phyloP scores from a whole-genome alignment of 2,113 vertebrate species.

The Notarius lentiginosus region DNA sequence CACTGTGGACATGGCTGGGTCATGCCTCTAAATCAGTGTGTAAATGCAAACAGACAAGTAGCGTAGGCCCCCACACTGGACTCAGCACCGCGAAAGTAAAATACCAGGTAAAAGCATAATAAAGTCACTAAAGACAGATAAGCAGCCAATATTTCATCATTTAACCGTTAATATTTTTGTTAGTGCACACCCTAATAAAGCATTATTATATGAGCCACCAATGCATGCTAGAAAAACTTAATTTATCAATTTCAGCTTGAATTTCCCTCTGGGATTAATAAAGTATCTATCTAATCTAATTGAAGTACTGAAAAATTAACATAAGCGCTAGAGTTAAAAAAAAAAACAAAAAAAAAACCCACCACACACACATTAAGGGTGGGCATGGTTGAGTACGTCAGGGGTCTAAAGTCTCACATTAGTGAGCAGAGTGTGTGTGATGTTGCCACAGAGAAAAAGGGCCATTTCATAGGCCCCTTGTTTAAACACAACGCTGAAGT shows the following conservation, averaged over 20 bases:
- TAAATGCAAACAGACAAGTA: conserved; percentile 41
- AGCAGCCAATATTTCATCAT: not conserved
- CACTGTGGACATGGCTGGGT: conserved; percentile 45
- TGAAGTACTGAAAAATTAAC: not conserved
- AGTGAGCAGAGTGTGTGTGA: conserved; percentile 39
- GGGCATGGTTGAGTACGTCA: conserved; percentile 33
- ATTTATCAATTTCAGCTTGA: not conserved
- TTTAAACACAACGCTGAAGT: conserved; percentile 67
- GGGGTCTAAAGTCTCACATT: conserved; percentile 40
- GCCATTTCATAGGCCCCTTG: conserved; percentile 47
- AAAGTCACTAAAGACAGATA: not conserved
- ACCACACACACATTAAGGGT: not conserved
- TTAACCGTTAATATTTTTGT: not conserved
- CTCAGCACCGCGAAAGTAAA: conserved; percentile 20
- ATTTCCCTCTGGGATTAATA: too few relatives aligned
- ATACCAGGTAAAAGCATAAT: not conserved
- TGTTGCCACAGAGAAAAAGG: conserved; percentile 46
- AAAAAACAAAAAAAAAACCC: not conserved
- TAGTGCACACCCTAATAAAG: not conserved
- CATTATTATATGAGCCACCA: not conserved
- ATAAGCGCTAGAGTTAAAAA: not conserved
- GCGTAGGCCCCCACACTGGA: conserved; percentile 6
- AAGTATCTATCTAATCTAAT: too few relatives aligned
- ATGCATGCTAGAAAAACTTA: not conserved
- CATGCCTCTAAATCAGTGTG: conserved; percentile 38